Percentiles rank a stretch among this genome's conserved stretches.
Conservation (phyloP, 2,797 vertebrate genomes). For the Myiothlypis coronata region DNA sequence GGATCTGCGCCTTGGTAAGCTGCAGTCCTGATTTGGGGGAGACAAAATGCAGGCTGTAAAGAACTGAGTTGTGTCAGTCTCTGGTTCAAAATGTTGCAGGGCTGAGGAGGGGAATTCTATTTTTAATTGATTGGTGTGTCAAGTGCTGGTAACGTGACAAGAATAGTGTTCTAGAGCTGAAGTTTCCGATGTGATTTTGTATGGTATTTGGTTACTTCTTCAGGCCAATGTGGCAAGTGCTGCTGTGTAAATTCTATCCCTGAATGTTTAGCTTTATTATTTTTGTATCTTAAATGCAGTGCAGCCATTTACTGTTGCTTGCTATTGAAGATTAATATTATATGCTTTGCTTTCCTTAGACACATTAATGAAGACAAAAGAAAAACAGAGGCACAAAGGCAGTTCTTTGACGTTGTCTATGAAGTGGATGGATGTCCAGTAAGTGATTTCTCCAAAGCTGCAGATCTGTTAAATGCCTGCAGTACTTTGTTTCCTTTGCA, state of each 20-base stretch:
- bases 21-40: not conserved
- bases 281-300: not conserved
- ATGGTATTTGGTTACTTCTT: not conserved
- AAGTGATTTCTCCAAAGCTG: conserved; percentile 70
- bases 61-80: not conserved
- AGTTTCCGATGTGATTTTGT: not conserved
- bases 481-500: not conserved
- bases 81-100: not conserved
- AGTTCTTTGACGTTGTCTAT: conserved; percentile 98
- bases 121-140: not conserved
- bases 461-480: not conserved
- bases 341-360: conserved; percentile 67
- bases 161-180: not conserved
- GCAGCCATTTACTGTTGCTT: not conserved
- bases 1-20: not conserved
- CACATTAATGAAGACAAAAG: conserved; percentile 99
- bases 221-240: not conserved
- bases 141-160: not conserved
- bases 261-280: not conserved
- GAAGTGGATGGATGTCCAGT: conserved; percentile 98
- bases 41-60: not conserved
- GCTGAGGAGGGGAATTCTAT: rapidly evolving
- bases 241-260: not conserved
- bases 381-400: conserved; percentile 96
- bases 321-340: not conserved